Evolutionary conservation across 2,113 vertebrate genomes (phyloP).

Genomic region (Ciconia boyciana): DNA sequence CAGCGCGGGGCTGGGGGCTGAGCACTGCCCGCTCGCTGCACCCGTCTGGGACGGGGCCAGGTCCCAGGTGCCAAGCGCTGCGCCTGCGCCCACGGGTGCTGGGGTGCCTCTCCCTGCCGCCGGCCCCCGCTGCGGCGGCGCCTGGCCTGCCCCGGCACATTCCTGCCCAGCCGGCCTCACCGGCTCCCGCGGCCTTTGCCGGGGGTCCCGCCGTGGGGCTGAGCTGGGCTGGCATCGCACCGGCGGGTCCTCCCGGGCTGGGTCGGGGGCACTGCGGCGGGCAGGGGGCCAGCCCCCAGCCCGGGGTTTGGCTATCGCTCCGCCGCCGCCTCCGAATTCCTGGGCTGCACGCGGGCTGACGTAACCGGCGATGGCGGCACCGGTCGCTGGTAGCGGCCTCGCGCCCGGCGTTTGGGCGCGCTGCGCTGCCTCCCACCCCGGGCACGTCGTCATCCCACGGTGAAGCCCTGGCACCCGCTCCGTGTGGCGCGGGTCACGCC

Average conservation of each 20-base stretch:
- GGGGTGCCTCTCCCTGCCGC: neutral
- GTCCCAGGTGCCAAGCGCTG: neutral
- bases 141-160: neutral
- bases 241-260: fast-evolving
- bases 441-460: neutral
- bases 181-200: neutral
- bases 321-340: neutral
- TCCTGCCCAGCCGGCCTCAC: neutral
- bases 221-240: neutral
- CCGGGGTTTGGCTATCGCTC: fast-evolving
- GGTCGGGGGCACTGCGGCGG: fast-evolving
- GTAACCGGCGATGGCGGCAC: neutral
- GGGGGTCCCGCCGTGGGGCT: neutral
- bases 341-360: neutral
- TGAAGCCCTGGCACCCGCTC: neutral
- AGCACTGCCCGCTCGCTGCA: neutral
- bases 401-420: fast-evolving
- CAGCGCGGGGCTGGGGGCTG: neutral
- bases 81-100: neutral
- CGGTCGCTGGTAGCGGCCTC: neutral
- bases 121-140: neutral
- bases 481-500: fast-evolving
- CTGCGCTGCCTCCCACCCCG: neutral
- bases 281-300: neutral
- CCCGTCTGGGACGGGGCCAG: neutral